phyloP scores from a whole-genome alignment of 2,113 vertebrate genomes.

The Nycticorax nycticorax region DNA sequence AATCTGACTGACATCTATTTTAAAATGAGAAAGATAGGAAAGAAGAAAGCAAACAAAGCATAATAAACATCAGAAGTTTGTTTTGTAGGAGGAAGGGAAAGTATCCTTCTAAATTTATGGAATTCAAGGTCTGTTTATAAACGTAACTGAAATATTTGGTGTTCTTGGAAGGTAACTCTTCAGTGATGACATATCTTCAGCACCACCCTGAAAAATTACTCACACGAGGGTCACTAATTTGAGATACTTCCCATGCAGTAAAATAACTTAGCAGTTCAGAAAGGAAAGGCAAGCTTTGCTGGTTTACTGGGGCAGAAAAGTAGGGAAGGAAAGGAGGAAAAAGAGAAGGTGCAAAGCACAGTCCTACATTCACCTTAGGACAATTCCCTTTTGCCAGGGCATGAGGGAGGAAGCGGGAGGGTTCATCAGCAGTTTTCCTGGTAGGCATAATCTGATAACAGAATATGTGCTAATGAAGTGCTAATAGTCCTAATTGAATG shows the following conservation, averaged over 20 bases:
- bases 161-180: neutral
- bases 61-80: neutral
- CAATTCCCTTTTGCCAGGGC: neutral
- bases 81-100: neutral
- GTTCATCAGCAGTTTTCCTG: neutral
- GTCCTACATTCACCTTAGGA: neutral
- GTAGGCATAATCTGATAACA: neutral
- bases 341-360: neutral
- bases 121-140: neutral
- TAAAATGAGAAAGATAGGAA: neutral
- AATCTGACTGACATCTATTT: neutral
- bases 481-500: neutral
- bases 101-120: neutral
- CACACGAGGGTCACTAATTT: neutral
- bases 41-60: neutral
- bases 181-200: neutral
- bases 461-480: neutral
- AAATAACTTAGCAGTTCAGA: neutral
- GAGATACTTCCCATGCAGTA: neutral
- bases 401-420: neutral
- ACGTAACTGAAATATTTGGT: neutral
- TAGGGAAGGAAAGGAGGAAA: neutral
- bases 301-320: neutral
- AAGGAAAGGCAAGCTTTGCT: neutral
- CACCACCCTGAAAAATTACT: neutral